Percentiles rank a stretch among this genome's conserved stretches.
These are phyloP conservation scores for Buphagus erythrorhynchus DNA, from an alignment of 2,797 vertebrate genomes.

Conservation along the genomic window DNA sequence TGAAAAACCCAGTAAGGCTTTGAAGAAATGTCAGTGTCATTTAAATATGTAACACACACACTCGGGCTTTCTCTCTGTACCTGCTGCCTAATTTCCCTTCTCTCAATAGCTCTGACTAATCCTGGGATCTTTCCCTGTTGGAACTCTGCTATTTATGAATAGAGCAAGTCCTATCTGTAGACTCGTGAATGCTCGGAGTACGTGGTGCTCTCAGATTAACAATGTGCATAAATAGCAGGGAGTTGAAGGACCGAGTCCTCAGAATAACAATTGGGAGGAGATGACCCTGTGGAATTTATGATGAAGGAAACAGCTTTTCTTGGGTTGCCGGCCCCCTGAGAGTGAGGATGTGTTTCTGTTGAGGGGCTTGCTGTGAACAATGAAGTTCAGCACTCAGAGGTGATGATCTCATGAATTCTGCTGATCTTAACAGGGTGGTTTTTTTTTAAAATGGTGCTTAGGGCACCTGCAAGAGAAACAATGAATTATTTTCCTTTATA, in stretches of 20 bases:
- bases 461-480: not conserved
- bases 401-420: not conserved
- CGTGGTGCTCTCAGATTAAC: not conserved
- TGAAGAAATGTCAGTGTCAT: not conserved
- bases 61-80: not conserved
- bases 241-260: not conserved
- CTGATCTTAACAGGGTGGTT: not conserved
- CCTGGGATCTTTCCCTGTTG: constrained; percentile 8
- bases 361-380: not conserved
- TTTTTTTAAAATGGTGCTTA: not conserved
- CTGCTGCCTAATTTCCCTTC: constrained; percentile 40
- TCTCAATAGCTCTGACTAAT: constrained; percentile 39
- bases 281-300: not conserved
- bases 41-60: not conserved
- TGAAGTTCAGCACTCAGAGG: not conserved
- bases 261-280: not conserved
- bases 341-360: not conserved
- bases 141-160: constrained; percentile 26
- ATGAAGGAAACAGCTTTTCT: not conserved
- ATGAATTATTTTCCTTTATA: not conserved
- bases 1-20: not conserved
- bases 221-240: not conserved
- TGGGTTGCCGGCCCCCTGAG: not conserved
- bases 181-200: not conserved
- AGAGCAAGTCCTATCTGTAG: constrained; percentile 17